Base-by-base conservation (phyloP, 2,797 vertebrate species). In the Clarias laeviceps region DNA sequence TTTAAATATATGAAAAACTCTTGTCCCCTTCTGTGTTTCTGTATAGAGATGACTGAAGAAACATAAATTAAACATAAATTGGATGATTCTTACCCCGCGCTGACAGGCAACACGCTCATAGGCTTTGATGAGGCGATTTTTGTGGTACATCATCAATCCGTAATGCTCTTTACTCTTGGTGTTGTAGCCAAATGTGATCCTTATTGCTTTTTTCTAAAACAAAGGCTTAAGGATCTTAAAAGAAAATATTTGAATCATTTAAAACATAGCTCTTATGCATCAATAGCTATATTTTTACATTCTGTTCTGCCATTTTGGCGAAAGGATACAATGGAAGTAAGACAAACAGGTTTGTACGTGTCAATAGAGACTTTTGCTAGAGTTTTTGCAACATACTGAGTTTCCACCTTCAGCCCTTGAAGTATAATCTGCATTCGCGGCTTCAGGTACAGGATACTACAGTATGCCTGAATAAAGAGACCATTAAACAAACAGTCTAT, bases 71-170 rank as follows among this genome's bases (percentile, higher is more conserved):
- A n/a, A 6, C 14, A 80, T n/a, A 12, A 64, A 65, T 20, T 65
- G 12, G 7, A 27, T 2, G 18, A 50, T 80, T 2, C 34, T 70
- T 3, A 81, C 78, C 68, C 73, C 29, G 7, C 57, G 91, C 88
- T 99, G 98, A 91, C 96, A 98, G 88, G 97, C 96, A 37, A 98
- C 96, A 86, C 95, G 96, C 88, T 97, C 96, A 4, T 99, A 99
- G 15, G 96, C 96, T 93, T 97, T 99, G 91, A 99, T 99, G 84
- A 99, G 96, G 4, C 98, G 96, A 85, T 99, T 99, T 92, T 94
- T 97, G 91, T 99, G 96, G 89, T 99, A 99, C 97, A 99, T 98
- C 98, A 99, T 98, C 80, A 99, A 94, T 11, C 98, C 97, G 88
- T 97, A 98, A 83, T 98, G 97, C 68, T 98, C 96, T 93, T 97